These are phyloP conservation scores for Isurus oxyrinchus DNA, from an alignment of 2,113 vertebrate species.

Conservation along the genomic window DNA sequence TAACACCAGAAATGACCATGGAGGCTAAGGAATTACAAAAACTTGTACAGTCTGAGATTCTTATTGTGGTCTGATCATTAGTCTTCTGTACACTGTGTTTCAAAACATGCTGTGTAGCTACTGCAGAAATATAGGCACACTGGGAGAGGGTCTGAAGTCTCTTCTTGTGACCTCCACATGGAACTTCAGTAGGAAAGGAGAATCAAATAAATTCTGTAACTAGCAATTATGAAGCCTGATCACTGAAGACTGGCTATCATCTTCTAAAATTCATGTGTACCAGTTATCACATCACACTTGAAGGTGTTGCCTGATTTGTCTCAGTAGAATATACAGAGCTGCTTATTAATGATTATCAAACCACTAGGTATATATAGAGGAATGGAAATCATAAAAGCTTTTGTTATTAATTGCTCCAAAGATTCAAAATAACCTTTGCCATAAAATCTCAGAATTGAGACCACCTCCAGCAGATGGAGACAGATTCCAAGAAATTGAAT, in stretches of 20 bases:
- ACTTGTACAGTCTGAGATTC: neutral
- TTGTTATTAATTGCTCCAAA: neutral
- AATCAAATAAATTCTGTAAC: neutral
- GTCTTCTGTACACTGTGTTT: neutral
- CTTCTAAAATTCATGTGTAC: neutral
- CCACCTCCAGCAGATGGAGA: neutral
- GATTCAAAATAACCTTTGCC: neutral
- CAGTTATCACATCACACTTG: neutral
- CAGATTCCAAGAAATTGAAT: neutral
- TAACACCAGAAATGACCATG: neutral
- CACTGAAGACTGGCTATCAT: neutral
- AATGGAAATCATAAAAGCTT: neutral
- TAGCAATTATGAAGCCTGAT: neutral
- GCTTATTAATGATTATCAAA: neutral
- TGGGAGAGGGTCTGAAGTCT: neutral
- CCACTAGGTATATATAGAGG: neutral
- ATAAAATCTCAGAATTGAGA: neutral
- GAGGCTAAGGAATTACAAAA: neutral
- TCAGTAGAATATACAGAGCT: neutral
- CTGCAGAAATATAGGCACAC: neutral
- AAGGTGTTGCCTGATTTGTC: neutral
- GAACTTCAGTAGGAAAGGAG: neutral
- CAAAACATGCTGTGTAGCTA: neutral
- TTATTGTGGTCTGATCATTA: neutral
- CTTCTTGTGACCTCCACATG: neutral